Conservation (phyloP, 2,113 vertebrate species). For the Atlantisia rogersi region DNA sequence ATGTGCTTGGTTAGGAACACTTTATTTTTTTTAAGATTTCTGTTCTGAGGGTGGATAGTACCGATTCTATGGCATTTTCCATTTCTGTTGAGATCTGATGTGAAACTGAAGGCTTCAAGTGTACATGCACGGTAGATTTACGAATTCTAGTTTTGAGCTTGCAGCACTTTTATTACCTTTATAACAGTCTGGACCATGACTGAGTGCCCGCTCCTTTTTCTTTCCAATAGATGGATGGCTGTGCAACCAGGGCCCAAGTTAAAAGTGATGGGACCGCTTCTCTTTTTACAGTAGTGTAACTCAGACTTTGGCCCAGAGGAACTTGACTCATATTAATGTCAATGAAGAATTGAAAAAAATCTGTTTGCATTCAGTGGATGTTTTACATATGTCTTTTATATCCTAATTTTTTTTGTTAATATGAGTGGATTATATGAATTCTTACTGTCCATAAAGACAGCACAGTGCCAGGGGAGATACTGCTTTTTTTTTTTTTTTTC, state of each 20-base stretch:
- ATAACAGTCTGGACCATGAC: not conserved
- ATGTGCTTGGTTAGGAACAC: not conserved
- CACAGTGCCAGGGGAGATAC: not conserved
- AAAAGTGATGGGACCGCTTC: not conserved
- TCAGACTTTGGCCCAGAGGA: not conserved
- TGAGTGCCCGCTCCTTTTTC: not conserved
- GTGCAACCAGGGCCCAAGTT: not conserved
- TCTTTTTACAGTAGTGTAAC: not conserved
- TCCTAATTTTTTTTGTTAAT: not conserved
- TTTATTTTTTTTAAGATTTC: not conserved
- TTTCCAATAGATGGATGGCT: not conserved
- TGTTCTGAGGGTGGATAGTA: not conserved
- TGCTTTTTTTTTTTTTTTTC: not conserved
- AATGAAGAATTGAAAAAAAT: not conserved
- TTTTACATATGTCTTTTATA: not conserved
- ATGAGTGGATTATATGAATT: not conserved
- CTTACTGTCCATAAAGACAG: not conserved
- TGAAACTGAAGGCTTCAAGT: slow-evolving; percentile 17
- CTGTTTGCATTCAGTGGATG: not conserved
- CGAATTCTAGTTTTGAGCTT: not conserved
- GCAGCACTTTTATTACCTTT: not conserved
- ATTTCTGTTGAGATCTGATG: not conserved
- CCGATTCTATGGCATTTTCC: not conserved
- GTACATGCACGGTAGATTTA: not conserved
- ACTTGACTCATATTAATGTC: not conserved